Percentiles rank a stretch among this genome's conserved stretches.
Evolutionary conservation across 2,113 vertebrate species (phyloP).

Genomic region (Neogale vison): DNA sequence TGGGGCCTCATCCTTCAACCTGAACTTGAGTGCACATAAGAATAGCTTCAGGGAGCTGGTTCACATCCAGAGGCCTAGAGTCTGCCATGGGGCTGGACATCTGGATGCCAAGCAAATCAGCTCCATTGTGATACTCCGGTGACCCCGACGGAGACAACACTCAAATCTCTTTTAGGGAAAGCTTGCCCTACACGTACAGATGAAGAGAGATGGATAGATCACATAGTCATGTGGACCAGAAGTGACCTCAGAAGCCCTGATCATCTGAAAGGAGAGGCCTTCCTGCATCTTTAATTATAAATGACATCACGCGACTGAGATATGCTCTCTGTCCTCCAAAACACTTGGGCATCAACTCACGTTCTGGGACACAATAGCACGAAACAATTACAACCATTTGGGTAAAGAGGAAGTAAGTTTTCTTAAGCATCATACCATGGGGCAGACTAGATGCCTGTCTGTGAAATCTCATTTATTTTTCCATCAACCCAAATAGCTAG

Average conservation of each 20-base stretch:
- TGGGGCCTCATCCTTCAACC: background rate
- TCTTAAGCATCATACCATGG: background rate
- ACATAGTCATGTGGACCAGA: accelerated
- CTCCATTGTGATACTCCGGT: background rate
- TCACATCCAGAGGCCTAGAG: background rate
- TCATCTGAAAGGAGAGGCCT: background rate
- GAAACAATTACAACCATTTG: background rate
- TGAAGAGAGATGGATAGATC: background rate
- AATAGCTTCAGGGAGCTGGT: background rate
- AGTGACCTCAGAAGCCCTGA: background rate
- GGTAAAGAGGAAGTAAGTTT: background rate
- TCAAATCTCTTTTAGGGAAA: background rate
- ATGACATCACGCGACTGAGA: background rate
- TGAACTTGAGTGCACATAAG: background rate
- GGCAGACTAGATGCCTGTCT: background rate
- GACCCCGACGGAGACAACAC: background rate
- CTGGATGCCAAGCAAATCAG: background rate
- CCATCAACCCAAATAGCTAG: background rate
- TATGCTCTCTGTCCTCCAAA: background rate
- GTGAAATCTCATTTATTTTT: background rate
- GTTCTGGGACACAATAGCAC: background rate
- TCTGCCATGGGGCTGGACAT: background rate
- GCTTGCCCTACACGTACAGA: accelerated
- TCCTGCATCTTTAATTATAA: background rate
- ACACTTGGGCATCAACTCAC: background rate